phyloP scores from a whole-genome alignment of 2,888 invertebrate species.

The Panzeria rudis region DNA sequence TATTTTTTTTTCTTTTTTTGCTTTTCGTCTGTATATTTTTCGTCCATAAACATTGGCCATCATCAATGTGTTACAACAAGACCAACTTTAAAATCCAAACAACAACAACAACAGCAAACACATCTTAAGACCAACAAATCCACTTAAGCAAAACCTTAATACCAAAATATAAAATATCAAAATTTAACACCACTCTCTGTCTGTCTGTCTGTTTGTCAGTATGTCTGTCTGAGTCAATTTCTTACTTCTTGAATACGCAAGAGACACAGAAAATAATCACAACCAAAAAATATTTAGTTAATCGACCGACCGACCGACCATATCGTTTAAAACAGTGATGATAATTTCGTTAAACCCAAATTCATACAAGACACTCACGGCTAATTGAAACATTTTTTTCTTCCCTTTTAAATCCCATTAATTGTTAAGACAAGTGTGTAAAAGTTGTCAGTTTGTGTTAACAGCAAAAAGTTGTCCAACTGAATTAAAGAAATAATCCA shows the following conservation, averaged over 20 bases:
- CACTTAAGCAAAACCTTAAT: slow-evolving; percentile 45
- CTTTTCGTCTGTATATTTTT: slow-evolving; percentile 1
- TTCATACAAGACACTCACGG: slow-evolving; percentile 11
- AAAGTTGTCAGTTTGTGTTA: slow-evolving; percentile 6
- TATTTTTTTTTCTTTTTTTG: neutral
- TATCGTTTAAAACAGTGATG: slow-evolving; percentile 58
- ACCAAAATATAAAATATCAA: slow-evolving; percentile 15
- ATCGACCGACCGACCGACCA: slow-evolving; percentile 55
- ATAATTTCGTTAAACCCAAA: slow-evolving; percentile 46
- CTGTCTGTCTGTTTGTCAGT: neutral
- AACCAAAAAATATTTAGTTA: slow-evolving; percentile 24
- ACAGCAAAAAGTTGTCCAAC: neutral
- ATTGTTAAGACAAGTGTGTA: slow-evolving; percentile 29
- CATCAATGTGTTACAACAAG: slow-evolving; percentile 52
- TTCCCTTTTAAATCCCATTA: slow-evolving; percentile 20
- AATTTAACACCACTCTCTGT: slow-evolving; percentile 37
- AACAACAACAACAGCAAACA: slow-evolving; percentile 40
- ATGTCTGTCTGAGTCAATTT: slow-evolving; percentile 45
- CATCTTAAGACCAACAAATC: slow-evolving; percentile 49
- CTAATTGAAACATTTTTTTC: slow-evolving; percentile 43
- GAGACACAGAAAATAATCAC: slow-evolving; percentile 13
- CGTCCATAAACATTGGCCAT: slow-evolving; percentile 58
- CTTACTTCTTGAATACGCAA: slow-evolving; percentile 54
- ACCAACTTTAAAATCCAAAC: slow-evolving; percentile 47
- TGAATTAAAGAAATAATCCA: neutral